Base-by-base conservation (phyloP, 1,140 invertebrate species). In the Cotesia glomerata region DNA sequence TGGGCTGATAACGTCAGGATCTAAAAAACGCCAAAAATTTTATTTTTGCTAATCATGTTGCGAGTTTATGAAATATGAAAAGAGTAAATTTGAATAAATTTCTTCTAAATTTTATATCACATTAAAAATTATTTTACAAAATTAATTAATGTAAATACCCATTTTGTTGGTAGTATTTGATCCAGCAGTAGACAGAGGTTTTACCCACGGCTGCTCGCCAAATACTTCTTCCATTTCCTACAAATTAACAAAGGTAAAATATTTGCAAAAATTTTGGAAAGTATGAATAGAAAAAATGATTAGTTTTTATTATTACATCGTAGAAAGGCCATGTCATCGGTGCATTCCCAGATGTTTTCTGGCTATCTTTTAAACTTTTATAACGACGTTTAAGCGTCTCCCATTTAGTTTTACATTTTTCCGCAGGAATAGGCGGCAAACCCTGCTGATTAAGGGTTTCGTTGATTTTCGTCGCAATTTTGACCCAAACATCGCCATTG, bases 361-460 rank as follows among this genome's bases (percentile, higher is more conserved):
- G 36, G 0, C n/a, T n/a, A 39, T 65, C 62, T 65, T 35, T 65
- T 16, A 65, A 4, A 65, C 32, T n/a, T 65, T 65, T 39, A 34
- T 65, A 65, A 26, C 39, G 62, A 13, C 62, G 62, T 1, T 65
- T 65, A 1, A 65, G 35, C 5, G 62, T 39, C 5, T 65, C 62
- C 35, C 9, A n/a, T 39, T 65, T 65, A 1, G 36, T 65, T 39
- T 16, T 14, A 13, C 32, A 65, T 51, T 65, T 65, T n/a, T 65
- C 26, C 9, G 5, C n/a, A 39, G n/a, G 0, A 32, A 65, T 65
- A 11, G 62, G 62, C 18, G 62, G 58, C 26, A 1, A 59, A 26
- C 2, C 9, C 26, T 32, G 36, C 36, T 8, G 36, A 39, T 1
- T 39, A 3, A 39, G 36, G 36, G 36, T 39, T 39, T 39, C 36